A percentile compares a stretch with the other conserved stretches of the same genome.
Evolutionary conservation across 2,888 invertebrate species (phyloP).

Genomic region (Hololepta plana): DNA sequence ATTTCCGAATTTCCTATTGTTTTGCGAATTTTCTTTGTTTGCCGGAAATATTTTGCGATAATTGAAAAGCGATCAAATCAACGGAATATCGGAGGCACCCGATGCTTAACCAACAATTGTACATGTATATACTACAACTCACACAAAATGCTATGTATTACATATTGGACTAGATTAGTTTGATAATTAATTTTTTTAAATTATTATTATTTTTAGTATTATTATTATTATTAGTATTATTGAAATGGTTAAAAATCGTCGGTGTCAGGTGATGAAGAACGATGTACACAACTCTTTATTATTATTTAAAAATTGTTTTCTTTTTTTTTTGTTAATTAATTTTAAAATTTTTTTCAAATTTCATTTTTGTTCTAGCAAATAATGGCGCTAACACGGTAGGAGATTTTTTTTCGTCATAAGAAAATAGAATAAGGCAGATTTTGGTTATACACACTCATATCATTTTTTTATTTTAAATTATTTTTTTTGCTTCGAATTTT

Average conservation of each 20-base stretch:
- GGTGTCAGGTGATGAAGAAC: constrained; percentile 22
- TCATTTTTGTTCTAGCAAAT: constrained; percentile 23
- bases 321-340: constrained; percentile 5
- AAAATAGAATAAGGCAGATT: constrained; percentile 53
- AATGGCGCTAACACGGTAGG: constrained; percentile 32
- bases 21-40: no score
- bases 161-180: constrained; percentile 32
- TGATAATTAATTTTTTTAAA: constrained; percentile 27
- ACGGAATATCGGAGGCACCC: constrained; percentile 22
- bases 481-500: constrained; percentile 29
- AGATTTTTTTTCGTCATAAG: constrained; percentile 35
- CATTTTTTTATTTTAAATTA: constrained; percentile 31
- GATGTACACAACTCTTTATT: no score
- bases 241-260: constrained; percentile 27
- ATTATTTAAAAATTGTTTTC: constrained; percentile 2
- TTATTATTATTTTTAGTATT: constrained; percentile 10
- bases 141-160: constrained; percentile 35
- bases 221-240: background rate
- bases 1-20: no score
- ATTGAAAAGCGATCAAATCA: no score
- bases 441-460: constrained; percentile 41
- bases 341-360: constrained; percentile 9
- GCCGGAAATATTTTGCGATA: no score
- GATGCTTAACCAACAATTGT: constrained; percentile 32
- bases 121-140: constrained; percentile 37